phyloP scores from a whole-genome alignment of 2,888 invertebrate species.

The Villa cingulata region DNA sequence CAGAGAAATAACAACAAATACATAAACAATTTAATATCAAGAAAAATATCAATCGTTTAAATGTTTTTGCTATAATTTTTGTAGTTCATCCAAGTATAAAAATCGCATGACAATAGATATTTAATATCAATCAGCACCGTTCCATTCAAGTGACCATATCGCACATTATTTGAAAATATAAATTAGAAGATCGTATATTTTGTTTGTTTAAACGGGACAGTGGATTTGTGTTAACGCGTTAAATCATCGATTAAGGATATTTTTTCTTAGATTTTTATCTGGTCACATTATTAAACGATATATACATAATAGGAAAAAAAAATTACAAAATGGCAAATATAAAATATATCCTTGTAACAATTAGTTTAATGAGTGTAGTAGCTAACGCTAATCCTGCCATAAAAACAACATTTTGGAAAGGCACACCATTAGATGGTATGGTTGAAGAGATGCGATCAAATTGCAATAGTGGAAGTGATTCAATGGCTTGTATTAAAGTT shows the following conservation, averaged over 20 bases:
- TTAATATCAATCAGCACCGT: constrained; percentile 35
- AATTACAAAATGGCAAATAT: constrained; percentile 17
- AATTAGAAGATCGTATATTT: too few relatives aligned
- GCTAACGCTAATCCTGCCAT: constrained; percentile 45
- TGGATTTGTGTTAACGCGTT: too few relatives aligned
- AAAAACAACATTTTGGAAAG: constrained; percentile 54
- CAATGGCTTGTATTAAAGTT: constrained; percentile 69
- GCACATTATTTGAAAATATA: constrained; percentile 1
- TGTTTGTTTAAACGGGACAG: too few relatives aligned
- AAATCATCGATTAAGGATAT: constrained; percentile 10
- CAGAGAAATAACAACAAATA: too few relatives aligned
- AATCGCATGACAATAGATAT: constrained; percentile 35
- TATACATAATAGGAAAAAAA: constrained; percentile 2
- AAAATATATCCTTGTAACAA: constrained; percentile 30
- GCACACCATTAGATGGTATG: constrained; percentile 55
- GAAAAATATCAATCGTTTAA: too few relatives aligned
- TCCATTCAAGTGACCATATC: constrained; percentile 9
- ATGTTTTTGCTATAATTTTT: constrained; percentile 3
- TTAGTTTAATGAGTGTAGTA: constrained; percentile 44
- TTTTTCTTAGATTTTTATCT: background rate
- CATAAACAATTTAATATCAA: too few relatives aligned
- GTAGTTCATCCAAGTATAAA: constrained; percentile 26
- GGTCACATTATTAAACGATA: background rate
- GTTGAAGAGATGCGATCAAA: constrained; percentile 63
- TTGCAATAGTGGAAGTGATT: constrained; percentile 61